These are phyloP conservation scores for Spilosoma lubricipeda DNA, from an alignment of 2,888 invertebrate species.

Conservation along the genomic window DNA sequence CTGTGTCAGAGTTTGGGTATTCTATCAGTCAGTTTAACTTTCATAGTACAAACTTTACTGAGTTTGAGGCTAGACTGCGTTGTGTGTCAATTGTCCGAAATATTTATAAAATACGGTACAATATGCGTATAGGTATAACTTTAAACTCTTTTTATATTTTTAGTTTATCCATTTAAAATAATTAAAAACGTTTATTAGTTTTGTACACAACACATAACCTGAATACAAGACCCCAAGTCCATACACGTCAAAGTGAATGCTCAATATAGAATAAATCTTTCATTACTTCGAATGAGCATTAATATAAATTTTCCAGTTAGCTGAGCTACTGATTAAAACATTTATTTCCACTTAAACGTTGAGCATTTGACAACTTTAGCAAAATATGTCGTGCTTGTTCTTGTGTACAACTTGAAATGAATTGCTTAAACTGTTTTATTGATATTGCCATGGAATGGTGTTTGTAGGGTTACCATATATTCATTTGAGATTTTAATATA, in stretches of 20 bases:
- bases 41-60: too few relatives aligned
- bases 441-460: slow-evolving; percentile 5
- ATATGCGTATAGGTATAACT: not conserved
- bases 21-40: too few relatives aligned
- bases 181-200: not conserved
- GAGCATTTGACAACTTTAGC: slow-evolving; percentile 32
- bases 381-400: slow-evolving; percentile 43
- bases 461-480: not conserved
- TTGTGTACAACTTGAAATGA: slow-evolving; percentile 25
- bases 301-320: slow-evolving; percentile 38
- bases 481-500: not conserved
- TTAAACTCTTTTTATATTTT: not conserved
- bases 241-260: slow-evolving; percentile 20
- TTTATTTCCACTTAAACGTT: slow-evolving; percentile 34
- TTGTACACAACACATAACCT: not conserved
- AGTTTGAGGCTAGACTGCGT: too few relatives aligned
- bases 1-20: too few relatives aligned
- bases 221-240: not conserved
- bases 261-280: slow-evolving; percentile 4
- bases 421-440: slow-evolving; percentile 29
- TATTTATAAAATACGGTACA: too few relatives aligned
- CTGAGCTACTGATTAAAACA: slow-evolving; percentile 42
- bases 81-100: too few relatives aligned
- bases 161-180: not conserved
- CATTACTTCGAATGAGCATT: slow-evolving; percentile 30